Evolutionary conservation across 2,888 invertebrate genomes (phyloP).

Genomic region (Geophilus truncorum): DNA sequence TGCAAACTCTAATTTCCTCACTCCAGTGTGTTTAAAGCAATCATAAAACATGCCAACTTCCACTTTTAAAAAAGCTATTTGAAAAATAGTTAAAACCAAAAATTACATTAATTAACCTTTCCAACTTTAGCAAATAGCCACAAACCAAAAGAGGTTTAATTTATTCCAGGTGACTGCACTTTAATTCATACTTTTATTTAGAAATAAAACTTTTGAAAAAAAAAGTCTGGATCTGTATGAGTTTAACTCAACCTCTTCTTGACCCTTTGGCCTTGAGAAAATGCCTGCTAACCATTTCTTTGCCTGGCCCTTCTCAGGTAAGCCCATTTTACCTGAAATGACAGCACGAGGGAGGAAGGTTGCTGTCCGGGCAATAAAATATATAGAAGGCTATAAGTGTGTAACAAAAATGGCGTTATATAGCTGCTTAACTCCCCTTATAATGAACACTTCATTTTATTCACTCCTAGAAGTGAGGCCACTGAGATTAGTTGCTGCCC

Average conservation of each 20-base stretch:
- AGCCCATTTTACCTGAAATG: not conserved
- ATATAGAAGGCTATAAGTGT: not conserved
- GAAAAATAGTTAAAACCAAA: too few species aligned
- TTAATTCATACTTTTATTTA: not conserved
- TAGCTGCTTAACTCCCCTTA: not conserved
- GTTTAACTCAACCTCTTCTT: not conserved
- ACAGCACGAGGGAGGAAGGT: not conserved
- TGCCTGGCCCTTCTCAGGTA: not conserved
- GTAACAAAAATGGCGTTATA: not conserved
- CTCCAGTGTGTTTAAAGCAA: too few species aligned
- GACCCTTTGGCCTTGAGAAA: not conserved
- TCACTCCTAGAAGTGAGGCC: not conserved
- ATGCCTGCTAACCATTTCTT: not conserved
- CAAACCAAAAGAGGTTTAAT: too few species aligned
- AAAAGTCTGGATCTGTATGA: not conserved
- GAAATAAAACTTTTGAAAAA: not conserved
- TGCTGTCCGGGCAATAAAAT: not conserved
- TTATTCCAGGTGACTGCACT: not conserved
- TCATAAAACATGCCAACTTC: too few species aligned
- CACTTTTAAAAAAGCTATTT: too few species aligned
- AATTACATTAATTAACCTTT: too few species aligned
- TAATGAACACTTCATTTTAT: slow-evolving; percentile 4
- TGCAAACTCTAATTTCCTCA: too few species aligned
- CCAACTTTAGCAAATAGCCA: too few species aligned
- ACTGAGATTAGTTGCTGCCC: not conserved